phyloP scores from a whole-genome alignment of 2,113 vertebrate genomes.

The Burhinus oedicnemus region DNA sequence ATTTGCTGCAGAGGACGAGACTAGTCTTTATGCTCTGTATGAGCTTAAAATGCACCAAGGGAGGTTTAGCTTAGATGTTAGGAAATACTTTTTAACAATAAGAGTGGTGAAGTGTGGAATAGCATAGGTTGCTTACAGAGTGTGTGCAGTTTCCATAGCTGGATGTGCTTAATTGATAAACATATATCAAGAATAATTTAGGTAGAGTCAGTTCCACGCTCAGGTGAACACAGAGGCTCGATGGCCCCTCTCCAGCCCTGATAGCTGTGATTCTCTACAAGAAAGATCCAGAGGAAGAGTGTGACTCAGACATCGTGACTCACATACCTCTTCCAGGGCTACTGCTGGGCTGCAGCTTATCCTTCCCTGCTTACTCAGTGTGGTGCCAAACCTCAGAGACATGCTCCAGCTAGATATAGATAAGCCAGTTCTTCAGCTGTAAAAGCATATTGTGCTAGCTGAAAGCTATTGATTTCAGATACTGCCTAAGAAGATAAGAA shows the following conservation, averaged over 20 bases:
- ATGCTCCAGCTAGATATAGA: background rate
- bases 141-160: background rate
- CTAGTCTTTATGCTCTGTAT: background rate
- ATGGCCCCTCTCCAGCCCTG: background rate
- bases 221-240: background rate
- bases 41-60: background rate
- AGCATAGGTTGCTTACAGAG: background rate
- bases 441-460: background rate
- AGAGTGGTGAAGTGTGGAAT: background rate
- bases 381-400: slow-evolving; percentile 30
- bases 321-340: slow-evolving; percentile 1
- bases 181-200: background rate
- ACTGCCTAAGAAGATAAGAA: background rate
- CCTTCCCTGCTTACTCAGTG: background rate
- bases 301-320: slow-evolving; percentile 38
- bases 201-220: background rate
- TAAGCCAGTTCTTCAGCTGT: background rate
- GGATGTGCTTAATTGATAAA: background rate
- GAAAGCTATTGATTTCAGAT: slow-evolving; percentile 9
- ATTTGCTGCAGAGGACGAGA: background rate
- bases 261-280: background rate
- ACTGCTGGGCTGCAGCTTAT: slow-evolving; percentile 42
- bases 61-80: background rate
- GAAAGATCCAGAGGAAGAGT: background rate
- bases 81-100: background rate